Base-by-base conservation (phyloP, 2,888 invertebrate species). In the Arge pagana region DNA sequence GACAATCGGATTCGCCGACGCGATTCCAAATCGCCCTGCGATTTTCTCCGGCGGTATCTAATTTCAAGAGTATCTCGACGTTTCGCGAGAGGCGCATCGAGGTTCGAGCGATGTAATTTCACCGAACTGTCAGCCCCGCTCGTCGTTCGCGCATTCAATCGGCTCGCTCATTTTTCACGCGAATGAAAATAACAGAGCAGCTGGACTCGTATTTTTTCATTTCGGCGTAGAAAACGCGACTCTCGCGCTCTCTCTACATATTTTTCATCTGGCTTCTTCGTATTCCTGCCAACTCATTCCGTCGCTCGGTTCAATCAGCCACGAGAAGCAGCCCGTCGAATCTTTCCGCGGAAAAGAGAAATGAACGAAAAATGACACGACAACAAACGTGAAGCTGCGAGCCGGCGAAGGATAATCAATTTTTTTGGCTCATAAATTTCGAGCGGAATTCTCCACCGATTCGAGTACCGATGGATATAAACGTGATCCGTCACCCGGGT, bases 241-340 rank as follows among this genome's bases (percentile, higher is more conserved):
- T n/a, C n/a, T n/a, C n/a, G n/a, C n/a, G n/a, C n/a, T n/a, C n/a
- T n/a, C n/a, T 8, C 13, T 13, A 35, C 53, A 50, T 51, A 57
- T 61, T 64, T 64, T 57, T 62, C 59, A 62, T 57, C 57, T 52
- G n/a, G 42, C 66, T 15, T n/a, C 42, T 24, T 23, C 16, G 16
- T 15, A 15, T 4, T 5, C 4, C 21, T 4, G 21, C 37, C 11
- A n/a, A 10, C n/a, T 5, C 37, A 10, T 15, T 3, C 33, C 15
- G n/a, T n/a, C 45, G 10, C 33, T 8, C 21, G 45, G 45, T 67
- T 62, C 65, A 67, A 67, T 67, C 66, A 67, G 55, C 43, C 49
- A 35, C 39, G 19, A 33, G 16, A 30, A 19, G 23, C 33, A 2
- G 15, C 23, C 15, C 35, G 33, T 33, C 45, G 15, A 10, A 4